Evolutionary conservation across 2,113 vertebrate genomes (phyloP).

Genomic region (Eleginops maclovinus): DNA sequence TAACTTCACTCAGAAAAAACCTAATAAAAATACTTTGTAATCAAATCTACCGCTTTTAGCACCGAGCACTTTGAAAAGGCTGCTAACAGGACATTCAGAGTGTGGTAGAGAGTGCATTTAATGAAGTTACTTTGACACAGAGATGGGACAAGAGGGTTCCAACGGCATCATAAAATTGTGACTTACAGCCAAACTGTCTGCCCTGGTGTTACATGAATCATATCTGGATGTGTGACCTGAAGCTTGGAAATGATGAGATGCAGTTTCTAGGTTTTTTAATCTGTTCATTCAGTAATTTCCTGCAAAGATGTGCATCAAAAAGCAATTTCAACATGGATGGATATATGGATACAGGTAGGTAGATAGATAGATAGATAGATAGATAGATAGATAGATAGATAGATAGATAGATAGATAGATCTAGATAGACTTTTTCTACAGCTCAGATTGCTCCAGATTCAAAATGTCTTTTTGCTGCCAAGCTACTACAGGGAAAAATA

Average conservation of each 20-base stretch:
- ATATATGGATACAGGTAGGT: slow-evolving; percentile 9
- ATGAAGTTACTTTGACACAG: slow-evolving; percentile 76
- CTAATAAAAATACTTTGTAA: slow-evolving; percentile 81
- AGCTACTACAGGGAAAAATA: slow-evolving; percentile 3
- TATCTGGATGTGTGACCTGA: slow-evolving; percentile 20
- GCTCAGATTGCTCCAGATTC: slow-evolving; percentile 17
- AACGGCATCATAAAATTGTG: slow-evolving; percentile 59
- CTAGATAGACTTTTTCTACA: not conserved
- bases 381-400: slow-evolving; percentile 52
- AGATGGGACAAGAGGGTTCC: slow-evolving; percentile 47
- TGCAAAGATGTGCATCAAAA: no score
- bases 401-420: slow-evolving; percentile 46
- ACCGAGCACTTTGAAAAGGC: slow-evolving; percentile 63
- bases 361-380: slow-evolving; percentile 50
- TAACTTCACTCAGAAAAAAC: slow-evolving; percentile 79
- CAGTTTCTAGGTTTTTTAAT: no score
- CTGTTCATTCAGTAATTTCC: no score
- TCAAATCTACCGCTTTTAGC: slow-evolving; percentile 83
- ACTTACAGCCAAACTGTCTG: slow-evolving; percentile 52
- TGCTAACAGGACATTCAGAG: slow-evolving; percentile 74
- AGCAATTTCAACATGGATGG: slow-evolving; percentile 2
- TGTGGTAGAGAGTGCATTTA: slow-evolving; percentile 73
- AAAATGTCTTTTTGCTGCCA: slow-evolving; percentile 21
- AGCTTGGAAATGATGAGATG: slow-evolving; percentile 6
- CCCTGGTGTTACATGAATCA: slow-evolving; percentile 41